Base-by-base conservation (phyloP, 1,140 invertebrate species). In the Protaetia brevitarsis region DNA sequence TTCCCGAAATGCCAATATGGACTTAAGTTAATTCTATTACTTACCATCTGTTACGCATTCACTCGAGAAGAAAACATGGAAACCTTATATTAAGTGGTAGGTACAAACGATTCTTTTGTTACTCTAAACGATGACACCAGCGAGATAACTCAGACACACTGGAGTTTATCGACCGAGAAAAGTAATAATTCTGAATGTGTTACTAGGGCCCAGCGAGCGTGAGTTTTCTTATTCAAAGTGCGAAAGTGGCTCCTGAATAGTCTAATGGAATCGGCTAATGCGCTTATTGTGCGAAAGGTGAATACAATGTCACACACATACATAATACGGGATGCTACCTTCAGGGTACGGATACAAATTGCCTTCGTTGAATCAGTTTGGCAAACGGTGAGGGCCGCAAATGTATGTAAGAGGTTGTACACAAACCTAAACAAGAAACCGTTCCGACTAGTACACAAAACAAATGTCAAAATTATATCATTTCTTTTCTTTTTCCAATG, bases 211-310 rank as follows among this genome's bases (percentile, higher is more conserved):
- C 16, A 10, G 41, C 5, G 41, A 19, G 19, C 11, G 19, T 51
- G 19, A 51, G 13, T 51, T 23, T 51, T 21, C 41, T 51, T 51
- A 51, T 51, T 51, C 41, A 51, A 23, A 51, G 19, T 21, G 1
- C 16, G 41, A 23, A 51, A 23, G 41, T 51, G 19, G 41, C 41
- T 11, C 41, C 2, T 41, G 61, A 63, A 63, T 63, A 26, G 36
- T 31, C 34, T 63, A 63, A 63, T 63, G 61, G 61, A 63, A 63
- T 37, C 61, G n/a, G 61, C 61, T 63, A 63, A 63, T 63, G 61
- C 61, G 61, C 27, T 41, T 41, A 63, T 63, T 63, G 61, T 63
- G 61, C 34, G 37, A 63, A 63, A 41, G 34, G 16, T 41, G 61
- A 63, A 63, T 37, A 41, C 61, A 61, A 41, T 41, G 30, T 26